Percentiles rank a stretch among this genome's conserved stretches.
Conservation (phyloP, 1,140 invertebrate genomes). For the Caenorhabditis tropicalis region DNA sequence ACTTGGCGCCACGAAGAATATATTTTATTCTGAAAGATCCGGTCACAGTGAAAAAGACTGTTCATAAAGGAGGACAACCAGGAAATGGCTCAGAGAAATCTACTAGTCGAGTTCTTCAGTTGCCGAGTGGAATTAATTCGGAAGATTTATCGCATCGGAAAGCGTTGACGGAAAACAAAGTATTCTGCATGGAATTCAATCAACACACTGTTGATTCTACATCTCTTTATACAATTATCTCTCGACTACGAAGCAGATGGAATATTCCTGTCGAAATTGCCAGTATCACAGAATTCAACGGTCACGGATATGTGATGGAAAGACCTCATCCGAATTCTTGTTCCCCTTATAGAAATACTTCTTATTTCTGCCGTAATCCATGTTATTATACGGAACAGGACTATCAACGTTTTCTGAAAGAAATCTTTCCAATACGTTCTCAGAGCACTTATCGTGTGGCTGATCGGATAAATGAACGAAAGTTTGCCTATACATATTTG, state of each 20-base stretch:
- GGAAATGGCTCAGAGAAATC: neutral
- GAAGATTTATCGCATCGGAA: neutral
- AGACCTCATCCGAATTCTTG: too few relatives aligned
- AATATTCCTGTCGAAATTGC: neutral
- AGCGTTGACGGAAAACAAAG: neutral
- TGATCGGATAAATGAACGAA: neutral
- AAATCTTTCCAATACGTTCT: neutral
- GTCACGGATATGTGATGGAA: too few relatives aligned
- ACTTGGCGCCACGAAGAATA: neutral
- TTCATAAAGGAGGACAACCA: neutral
- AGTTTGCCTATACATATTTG: neutral
- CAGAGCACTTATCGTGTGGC: neutral
- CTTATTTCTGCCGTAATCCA: too few relatives aligned
- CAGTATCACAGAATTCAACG: neutral
- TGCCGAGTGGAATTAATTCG: neutral
- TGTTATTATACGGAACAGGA: neutral
- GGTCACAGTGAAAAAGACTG: neutral
- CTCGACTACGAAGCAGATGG: neutral
- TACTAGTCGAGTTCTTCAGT: neutral
- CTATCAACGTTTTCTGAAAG: neutral
- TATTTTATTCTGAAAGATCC: neutral
- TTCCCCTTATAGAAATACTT: too few relatives aligned
- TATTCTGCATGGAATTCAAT: neutral
- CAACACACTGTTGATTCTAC: neutral
- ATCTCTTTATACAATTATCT: neutral